phyloP scores from a whole-genome alignment of 2,797 vertebrate species.

The Zalophus californianus region DNA sequence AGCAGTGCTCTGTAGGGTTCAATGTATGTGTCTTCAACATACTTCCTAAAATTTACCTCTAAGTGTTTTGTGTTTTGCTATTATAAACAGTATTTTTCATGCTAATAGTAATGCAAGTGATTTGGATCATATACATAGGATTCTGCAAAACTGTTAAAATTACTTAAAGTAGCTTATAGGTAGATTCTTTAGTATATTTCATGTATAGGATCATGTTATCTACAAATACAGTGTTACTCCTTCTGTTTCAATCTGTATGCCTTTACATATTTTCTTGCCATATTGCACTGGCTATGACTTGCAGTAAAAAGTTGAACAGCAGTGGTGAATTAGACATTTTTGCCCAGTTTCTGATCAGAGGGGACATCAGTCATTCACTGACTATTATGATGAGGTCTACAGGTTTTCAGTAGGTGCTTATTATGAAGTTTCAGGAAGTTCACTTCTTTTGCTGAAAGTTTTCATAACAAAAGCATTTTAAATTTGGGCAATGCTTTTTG shows the following conservation, averaged over 20 bases:
- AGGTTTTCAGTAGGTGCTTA: background rate
- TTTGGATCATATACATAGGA: background rate
- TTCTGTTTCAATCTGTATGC: background rate
- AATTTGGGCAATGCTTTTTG: background rate
- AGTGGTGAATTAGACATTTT: background rate
- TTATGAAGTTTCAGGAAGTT: background rate
- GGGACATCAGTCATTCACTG: background rate
- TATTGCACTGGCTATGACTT: background rate
- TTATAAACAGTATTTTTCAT: background rate
- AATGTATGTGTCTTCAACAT: background rate
- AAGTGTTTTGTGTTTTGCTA: background rate
- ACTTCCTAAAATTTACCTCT: constrained; percentile 39
- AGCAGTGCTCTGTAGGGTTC: background rate
- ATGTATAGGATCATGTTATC: background rate
- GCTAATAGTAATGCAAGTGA: background rate
- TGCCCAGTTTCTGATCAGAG: background rate
- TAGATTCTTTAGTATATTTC: background rate
- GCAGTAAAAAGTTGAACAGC: background rate
- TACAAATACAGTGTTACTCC: background rate
- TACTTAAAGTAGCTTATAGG: background rate
- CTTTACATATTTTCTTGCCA: background rate
- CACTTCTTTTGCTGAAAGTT: background rate
- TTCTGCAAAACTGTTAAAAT: background rate
- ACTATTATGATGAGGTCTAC: background rate
- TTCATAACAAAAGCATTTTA: background rate